Evolutionary conservation across 2,113 vertebrate species (phyloP).

Genomic region (Zeus faber): DNA sequence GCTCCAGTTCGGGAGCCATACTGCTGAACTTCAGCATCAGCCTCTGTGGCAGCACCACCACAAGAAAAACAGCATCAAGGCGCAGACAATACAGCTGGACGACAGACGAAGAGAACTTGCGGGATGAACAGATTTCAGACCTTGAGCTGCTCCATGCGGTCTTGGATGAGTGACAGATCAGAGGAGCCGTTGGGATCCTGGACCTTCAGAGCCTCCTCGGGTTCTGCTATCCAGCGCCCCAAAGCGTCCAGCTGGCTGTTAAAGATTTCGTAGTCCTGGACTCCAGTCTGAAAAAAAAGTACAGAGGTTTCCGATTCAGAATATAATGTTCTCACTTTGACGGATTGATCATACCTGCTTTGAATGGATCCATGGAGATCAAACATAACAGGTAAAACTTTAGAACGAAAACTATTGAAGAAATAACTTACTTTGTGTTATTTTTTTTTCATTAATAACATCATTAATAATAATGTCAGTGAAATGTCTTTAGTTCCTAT

Average conservation of each 20-base stretch:
- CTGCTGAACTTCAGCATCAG: constrained; percentile 95
- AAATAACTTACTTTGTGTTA: too few relatives aligned
- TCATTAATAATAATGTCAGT: too few relatives aligned
- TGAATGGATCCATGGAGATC: too few relatives aligned
- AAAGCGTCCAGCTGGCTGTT: constrained; percentile 79
- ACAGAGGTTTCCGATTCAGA: not conserved
- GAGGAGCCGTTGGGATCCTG: constrained; percentile 88
- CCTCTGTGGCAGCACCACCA: constrained; percentile 63
- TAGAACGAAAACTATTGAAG: too few relatives aligned
- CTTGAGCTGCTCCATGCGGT: constrained; percentile 93
- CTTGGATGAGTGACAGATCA: constrained; percentile 80
- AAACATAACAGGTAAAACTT: too few relatives aligned
- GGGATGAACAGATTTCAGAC: constrained; percentile 57
- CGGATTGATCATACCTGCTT: not conserved
- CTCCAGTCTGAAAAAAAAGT: constrained; percentile 81
- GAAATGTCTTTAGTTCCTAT: too few relatives aligned
- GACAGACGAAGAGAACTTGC: not conserved
- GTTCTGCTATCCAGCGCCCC: constrained; percentile 82
- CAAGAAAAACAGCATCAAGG: not conserved
- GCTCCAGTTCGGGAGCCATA: constrained; percentile 87
- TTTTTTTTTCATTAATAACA: too few relatives aligned
- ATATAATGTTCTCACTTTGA: not conserved
- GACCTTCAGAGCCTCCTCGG: constrained; percentile 79
- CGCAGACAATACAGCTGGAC: not conserved
- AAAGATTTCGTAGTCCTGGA: constrained; percentile 90